Evolutionary conservation across 2,888 invertebrate species (phyloP).

Genomic region (Protonemura montana): DNA sequence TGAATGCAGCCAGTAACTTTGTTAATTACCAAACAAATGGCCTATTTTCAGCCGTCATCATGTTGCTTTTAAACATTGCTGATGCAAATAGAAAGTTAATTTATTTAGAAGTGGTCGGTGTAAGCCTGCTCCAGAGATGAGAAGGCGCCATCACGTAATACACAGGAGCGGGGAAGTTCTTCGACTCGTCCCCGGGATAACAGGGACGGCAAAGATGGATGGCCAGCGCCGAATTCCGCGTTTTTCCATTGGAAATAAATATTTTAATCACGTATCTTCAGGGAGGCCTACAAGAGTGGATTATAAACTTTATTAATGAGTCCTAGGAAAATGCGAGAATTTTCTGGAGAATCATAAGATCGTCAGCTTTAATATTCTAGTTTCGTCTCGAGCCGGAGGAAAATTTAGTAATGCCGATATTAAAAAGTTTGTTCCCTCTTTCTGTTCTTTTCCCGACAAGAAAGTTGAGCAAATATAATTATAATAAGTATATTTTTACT

Average conservation of each 20-base stretch:
- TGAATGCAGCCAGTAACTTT: neutral
- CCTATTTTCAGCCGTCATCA: neutral
- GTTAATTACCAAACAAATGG: neutral
- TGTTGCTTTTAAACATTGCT: neutral
- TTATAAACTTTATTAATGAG: constrained; percentile 25
- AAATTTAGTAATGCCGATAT: neutral
- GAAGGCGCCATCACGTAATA: neutral
- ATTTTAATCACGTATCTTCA: constrained; percentile 27
- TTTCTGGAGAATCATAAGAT: constrained; percentile 7
- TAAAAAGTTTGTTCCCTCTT: constrained; percentile 30
- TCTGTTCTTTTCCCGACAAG: neutral
- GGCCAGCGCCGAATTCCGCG: neutral
- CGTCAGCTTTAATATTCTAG: constrained; percentile 19
- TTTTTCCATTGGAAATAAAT: constrained; percentile 15
- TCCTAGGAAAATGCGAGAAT: neutral
- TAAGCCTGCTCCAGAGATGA: neutral
- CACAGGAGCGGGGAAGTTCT: neutral
- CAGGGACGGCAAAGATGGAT: neutral
- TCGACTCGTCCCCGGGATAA: no score
- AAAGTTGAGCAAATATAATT: constrained; percentile 14
- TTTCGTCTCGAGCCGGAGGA: neutral
- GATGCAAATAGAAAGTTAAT: constrained; percentile 7
- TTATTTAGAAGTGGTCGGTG: neutral
- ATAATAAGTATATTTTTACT: constrained; percentile 13
- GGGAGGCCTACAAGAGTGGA: neutral